Percentiles rank a stretch among this genome's conserved stretches.
Conservation (phyloP, 2,113 vertebrate genomes). For the Kobus ellipsiprymnus region DNA sequence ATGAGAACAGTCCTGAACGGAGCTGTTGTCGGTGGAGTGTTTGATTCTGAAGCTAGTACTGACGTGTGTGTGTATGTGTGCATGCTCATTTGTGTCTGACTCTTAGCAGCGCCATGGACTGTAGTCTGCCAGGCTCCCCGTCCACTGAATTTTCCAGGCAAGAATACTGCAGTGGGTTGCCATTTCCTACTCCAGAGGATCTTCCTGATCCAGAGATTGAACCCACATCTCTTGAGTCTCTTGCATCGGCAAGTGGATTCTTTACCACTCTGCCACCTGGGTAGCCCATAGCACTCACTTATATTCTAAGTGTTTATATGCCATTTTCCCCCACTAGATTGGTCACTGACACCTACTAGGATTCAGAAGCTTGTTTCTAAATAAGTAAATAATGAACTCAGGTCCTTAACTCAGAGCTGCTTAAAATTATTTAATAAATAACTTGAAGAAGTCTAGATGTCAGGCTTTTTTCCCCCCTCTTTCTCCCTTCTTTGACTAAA, state of each 20-base stretch:
- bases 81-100: neutral
- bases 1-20: neutral
- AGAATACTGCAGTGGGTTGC: neutral
- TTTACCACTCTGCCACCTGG: neutral
- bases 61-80: accelerated
- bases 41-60: neutral
- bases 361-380: neutral
- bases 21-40: neutral
- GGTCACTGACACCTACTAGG: neutral
- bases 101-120: neutral
- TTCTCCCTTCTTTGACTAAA: neutral
- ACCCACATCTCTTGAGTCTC: neutral
- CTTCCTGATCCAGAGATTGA: neutral
- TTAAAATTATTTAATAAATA: neutral
- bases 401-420: neutral
- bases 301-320: neutral
- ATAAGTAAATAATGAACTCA: neutral
- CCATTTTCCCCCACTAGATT: neutral
- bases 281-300: neutral
- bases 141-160: neutral
- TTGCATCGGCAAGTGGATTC: neutral
- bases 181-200: neutral
- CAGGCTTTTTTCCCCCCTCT: neutral
- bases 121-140: neutral
- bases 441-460: neutral